Percentiles rank a stretch among this genome's conserved stretches.
phyloP scores from a whole-genome alignment of 2,113 vertebrate species.

The Camarhynchus parvulus region DNA sequence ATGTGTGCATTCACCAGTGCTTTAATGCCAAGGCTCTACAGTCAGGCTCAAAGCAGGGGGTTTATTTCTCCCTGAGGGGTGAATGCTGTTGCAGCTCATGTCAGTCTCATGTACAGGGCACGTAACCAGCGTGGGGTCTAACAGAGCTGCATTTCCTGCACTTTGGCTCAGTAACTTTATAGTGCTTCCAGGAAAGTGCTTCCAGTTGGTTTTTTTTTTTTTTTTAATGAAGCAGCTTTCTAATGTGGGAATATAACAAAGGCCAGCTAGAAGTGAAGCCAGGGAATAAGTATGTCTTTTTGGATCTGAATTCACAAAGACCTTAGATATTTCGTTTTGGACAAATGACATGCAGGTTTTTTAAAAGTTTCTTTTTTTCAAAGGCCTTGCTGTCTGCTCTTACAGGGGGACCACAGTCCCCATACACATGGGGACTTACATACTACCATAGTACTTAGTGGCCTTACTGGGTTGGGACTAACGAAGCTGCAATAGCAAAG shows the following conservation, averaged over 20 bases:
- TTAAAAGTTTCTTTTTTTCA: not conserved
- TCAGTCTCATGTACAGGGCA: not conserved
- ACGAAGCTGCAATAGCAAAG: not conserved
- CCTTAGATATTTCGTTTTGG: not conserved
- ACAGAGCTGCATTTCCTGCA: not conserved
- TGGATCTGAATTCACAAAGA: not conserved
- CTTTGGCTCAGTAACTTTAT: not conserved
- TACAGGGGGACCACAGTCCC: not conserved
- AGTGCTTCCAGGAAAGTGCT: not conserved
- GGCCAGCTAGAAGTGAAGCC: not conserved
- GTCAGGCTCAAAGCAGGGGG: not conserved
- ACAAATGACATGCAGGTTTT: not conserved
- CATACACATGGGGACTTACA: not conserved
- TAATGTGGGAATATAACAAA: not conserved
- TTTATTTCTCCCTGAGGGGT: not conserved
- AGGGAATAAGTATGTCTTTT: not conserved
- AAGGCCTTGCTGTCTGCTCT: not conserved
- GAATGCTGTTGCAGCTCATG: accelerated
- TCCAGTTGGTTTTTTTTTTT: too few relatives aligned
- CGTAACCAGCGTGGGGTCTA: not conserved
- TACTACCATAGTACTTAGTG: not conserved
- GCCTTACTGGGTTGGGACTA: not conserved
- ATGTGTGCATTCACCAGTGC: not conserved
- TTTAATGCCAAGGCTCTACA: not conserved
- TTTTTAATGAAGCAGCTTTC: not conserved